Evolutionary conservation across 2,797 vertebrate genomes (phyloP).

Genomic region (Phyllotis vaccarum): DNA sequence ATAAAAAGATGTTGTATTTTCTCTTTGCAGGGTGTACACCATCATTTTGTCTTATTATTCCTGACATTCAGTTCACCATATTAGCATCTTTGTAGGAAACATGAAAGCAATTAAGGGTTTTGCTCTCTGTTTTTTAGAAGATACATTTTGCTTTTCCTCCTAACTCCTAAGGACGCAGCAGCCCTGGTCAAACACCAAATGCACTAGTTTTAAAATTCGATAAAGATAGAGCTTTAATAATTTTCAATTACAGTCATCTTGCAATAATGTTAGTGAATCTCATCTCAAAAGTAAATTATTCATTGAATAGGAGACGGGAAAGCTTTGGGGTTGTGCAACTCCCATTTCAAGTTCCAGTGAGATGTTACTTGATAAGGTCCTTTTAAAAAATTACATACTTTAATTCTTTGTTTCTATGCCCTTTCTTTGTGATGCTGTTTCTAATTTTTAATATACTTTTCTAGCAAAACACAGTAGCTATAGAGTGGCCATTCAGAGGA

Average conservation of each 20-base stretch:
- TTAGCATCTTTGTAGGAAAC: conserved; percentile 83
- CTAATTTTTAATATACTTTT: conserved; percentile 89
- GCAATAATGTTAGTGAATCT: conserved; percentile 88
- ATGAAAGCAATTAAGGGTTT: conserved; percentile 75
- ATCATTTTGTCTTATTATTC: conserved; percentile 85
- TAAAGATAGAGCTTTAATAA: conserved; percentile 89
- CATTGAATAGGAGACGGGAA: conserved; percentile 87
- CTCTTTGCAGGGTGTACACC: conserved; percentile 82
- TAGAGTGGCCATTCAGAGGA: conserved; percentile 85
- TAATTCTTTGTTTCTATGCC: conserved; percentile 86
- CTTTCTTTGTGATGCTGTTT: conserved; percentile 85
- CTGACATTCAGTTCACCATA: conserved; percentile 82
- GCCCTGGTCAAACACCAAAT: conserved; percentile 87
- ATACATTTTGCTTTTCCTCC: conserved; percentile 83
- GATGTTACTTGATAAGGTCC: conserved; percentile 86
- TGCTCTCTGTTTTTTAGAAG: conserved; percentile 65
- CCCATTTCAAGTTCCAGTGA: conserved; percentile 87
- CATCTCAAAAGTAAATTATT: conserved; percentile 90
- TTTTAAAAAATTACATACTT: conserved; percentile 85
- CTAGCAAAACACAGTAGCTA: conserved; percentile 85
- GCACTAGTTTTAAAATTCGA: conserved; percentile 85
- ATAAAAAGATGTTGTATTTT: conserved; percentile 86
- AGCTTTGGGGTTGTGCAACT: conserved; percentile 85
- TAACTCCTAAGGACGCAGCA: conserved; percentile 85
- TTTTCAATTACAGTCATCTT: conserved; percentile 90